These are phyloP conservation scores for Cheumatopsyche charites DNA, from an alignment of 1,140 invertebrate genomes.

Conservation along the genomic window DNA sequence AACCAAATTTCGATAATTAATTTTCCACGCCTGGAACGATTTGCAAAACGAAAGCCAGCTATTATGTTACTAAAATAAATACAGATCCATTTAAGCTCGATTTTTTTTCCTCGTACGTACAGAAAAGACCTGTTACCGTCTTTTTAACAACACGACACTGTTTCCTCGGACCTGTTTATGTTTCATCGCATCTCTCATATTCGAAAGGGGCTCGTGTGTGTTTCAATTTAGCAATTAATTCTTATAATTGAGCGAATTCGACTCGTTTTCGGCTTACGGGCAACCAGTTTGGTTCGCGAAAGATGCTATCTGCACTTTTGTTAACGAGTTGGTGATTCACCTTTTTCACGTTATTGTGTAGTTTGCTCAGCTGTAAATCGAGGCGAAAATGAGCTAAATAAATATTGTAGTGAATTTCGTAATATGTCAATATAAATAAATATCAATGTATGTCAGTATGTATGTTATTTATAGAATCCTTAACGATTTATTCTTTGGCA, in stretches of 20 bases:
- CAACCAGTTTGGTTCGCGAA: neutral
- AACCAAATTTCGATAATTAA: slow-evolving; percentile 8
- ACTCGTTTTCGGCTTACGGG: neutral
- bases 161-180: neutral
- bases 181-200: neutral
- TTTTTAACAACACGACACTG: no score
- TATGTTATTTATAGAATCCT: no score
- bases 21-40: neutral
- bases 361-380: no score
- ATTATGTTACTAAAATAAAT: neutral
- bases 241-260: neutral
- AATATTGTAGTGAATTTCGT: no score
- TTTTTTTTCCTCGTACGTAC: neutral
- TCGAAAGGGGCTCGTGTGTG: neutral
- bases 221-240: slow-evolving; percentile 16
- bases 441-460: no score
- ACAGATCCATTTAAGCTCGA: neutral
- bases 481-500: no score
- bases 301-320: neutral
- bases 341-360: no score
- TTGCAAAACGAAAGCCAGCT: no score
- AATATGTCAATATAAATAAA: no score
- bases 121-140: neutral
- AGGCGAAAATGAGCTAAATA: no score
- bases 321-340: slow-evolving; percentile 7